Base-by-base conservation (phyloP, 2,888 invertebrate species). In the Xanthia icteritia region DNA sequence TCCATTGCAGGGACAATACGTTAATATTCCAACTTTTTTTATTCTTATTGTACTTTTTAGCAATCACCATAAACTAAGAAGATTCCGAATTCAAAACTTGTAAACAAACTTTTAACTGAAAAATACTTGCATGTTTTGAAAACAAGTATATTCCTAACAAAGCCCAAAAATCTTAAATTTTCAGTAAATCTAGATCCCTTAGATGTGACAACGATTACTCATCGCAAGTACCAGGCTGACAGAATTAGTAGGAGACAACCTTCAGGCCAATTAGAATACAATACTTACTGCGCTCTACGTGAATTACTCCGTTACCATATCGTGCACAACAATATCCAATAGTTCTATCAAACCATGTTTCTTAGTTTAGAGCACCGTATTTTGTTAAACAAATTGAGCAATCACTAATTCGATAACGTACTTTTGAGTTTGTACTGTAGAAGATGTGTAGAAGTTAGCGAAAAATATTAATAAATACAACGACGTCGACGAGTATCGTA, bases 241-340 rank as follows among this genome's bases (percentile, higher is more conserved):
- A 81, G 54, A 83, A 76, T 64, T 83, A 72, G 36, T 20, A 51
- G 73, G 39, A 68, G 73, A 68, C 80, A 84, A 85, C 90, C 90
- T 89, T 90, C 88, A 79, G 74, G 76, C 82, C 87, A 90, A 89
- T 90, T 88, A 86, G 68, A 88, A 85, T 83, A 82, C 81, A 87
- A 87, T 84, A 89, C 89, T 90, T 83, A 89, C 88, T 63, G 84
- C 68, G 83, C 65, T 60, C 42, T 63, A 65, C 39, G 75, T 74
- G 74, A 72, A 68, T 75, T 56, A 81, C 61, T 81, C 61, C 68
- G 48, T 58, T 65, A 80, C 68, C 79, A 78, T 86, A 77, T 73
- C 81, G 79, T 80, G 51, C 48, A 68, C 69, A 77, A 69, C 45
- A 77, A 78, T 61, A 27, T 23, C 45, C 11, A 68, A 70, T 61